Evolutionary conservation across 2,888 invertebrate species (phyloP), one percentile per base, ranked within the genome.

Genomic region (Apamea sordens): DNA sequence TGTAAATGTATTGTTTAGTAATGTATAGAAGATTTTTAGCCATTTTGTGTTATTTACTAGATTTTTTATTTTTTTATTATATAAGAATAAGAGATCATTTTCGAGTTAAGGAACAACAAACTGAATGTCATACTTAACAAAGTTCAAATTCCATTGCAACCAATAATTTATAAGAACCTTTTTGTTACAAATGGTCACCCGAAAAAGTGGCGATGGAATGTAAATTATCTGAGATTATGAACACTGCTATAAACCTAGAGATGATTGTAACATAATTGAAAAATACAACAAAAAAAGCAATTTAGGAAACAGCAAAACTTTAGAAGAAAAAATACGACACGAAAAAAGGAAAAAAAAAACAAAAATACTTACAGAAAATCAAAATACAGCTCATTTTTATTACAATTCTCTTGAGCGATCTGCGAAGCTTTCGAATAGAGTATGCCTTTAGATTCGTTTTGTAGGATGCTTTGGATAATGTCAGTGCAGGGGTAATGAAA

Each of bases 401-500:
- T 93, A 59, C 95, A 94, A 79, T 94, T 94, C 28, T 94, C 93
- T 47, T 93, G 93, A 0, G 98, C 98, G 7, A 97, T 91, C 73
- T 95, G 92, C 41, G 94, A 92, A 0, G 98, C 98, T 81, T 96
- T 97, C 41, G 97, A 93, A 86, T 97, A 97, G 0, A 98, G 95
- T 59, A 95, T 95, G 44, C 97, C 97, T 78, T 96, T 96, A 56
- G 95, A 94, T n/a, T 97, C 97, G 91, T 98, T 97, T 88, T 98
- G 98, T 44, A 98, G 94, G 6, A 98, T 98, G 86, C 98, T 97
- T 91, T 98, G 98, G 32, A 98, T 94, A 67, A 98, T 97, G 92
- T 98, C 98, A 0, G 97, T 97, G 84, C 96, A 96, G 11, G 97
- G 97, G 88, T 97, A 98, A 77, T 97, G 97, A 86, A 97, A 97